These are phyloP conservation scores for Hedya salicella DNA, from an alignment of 2,888 invertebrate species.

Conservation along the genomic window DNA sequence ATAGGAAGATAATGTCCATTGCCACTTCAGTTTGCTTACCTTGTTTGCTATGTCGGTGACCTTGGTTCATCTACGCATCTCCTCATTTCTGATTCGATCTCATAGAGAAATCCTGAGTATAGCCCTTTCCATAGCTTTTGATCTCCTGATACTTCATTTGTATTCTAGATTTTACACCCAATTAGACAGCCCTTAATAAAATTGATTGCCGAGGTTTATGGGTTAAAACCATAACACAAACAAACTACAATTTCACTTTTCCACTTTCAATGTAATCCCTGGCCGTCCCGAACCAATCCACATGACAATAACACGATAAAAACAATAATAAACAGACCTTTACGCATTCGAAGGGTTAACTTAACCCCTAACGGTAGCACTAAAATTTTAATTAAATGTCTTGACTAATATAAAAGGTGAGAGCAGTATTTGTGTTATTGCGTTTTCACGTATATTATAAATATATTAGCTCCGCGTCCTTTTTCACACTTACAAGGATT, in stretches of 20 bases:
- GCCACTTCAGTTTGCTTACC: too few species aligned
- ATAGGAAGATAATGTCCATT: too few species aligned
- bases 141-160: too few species aligned
- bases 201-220: background rate
- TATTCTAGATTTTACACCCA: too few species aligned
- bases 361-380: conserved; percentile 51
- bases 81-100: too few species aligned
- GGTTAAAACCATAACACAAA: conserved; percentile 33
- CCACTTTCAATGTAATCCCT: background rate
- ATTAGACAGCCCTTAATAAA: too few species aligned
- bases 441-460: background rate
- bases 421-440: conserved; percentile 8
- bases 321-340: conserved; percentile 50
- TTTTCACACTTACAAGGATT: too few species aligned
- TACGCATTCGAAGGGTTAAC: conserved; percentile 43
- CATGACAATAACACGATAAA: conserved; percentile 43
- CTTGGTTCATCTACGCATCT: too few species aligned
- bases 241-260: conserved; percentile 34
- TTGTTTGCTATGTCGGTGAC: too few species aligned
- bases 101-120: too few species aligned
- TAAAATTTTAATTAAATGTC: conserved; percentile 83
- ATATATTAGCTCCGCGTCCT: too few species aligned
- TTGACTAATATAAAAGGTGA: conserved; percentile 37
- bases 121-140: too few species aligned
- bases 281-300: conserved; percentile 32